Conservation (phyloP, 1,140 invertebrate species). For the Scaptomyza montana region DNA sequence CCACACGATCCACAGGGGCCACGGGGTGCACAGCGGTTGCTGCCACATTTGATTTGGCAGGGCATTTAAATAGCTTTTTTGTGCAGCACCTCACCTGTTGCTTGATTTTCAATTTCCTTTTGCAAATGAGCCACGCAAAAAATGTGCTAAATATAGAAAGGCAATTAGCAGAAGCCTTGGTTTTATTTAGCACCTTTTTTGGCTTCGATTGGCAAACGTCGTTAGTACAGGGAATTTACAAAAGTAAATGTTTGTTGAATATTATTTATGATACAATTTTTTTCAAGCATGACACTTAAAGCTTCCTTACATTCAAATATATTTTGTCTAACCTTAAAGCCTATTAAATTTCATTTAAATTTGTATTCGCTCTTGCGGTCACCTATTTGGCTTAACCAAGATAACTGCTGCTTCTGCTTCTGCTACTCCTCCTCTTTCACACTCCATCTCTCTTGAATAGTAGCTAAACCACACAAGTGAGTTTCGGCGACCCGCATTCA, state of each 20-base stretch:
- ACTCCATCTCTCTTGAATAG: background rate
- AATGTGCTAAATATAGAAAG: slow-evolving; percentile 66
- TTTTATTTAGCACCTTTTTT: slow-evolving; percentile 72
- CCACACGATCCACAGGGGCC: slow-evolving; percentile 13
- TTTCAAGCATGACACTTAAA: background rate
- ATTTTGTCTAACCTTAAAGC: slow-evolving; percentile 1
- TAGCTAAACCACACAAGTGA: slow-evolving; percentile 25
- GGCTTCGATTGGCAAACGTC: slow-evolving; percentile 36
- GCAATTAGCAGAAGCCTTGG: slow-evolving; percentile 18
- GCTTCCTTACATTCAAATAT: background rate
- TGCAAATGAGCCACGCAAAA: slow-evolving; percentile 49
- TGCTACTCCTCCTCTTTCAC: background rate
- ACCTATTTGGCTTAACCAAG: slow-evolving; percentile 20
- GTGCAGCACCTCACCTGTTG: slow-evolving; percentile 33
- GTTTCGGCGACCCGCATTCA: slow-evolving; percentile 27
- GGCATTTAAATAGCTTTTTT: too few species aligned
- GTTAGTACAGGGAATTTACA: too few species aligned
- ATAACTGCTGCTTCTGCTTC: slow-evolving; percentile 1
- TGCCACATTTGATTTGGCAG: background rate
- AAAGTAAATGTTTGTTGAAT: background rate
- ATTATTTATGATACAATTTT: background rate
- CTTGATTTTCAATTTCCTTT: slow-evolving; percentile 1
- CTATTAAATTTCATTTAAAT: slow-evolving; percentile 50
- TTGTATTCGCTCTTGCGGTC: slow-evolving; percentile 39
- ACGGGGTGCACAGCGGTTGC: slow-evolving; percentile 3